phyloP scores from a whole-genome alignment of 1,140 invertebrate genomes.

The Anastrepha obliqua region DNA sequence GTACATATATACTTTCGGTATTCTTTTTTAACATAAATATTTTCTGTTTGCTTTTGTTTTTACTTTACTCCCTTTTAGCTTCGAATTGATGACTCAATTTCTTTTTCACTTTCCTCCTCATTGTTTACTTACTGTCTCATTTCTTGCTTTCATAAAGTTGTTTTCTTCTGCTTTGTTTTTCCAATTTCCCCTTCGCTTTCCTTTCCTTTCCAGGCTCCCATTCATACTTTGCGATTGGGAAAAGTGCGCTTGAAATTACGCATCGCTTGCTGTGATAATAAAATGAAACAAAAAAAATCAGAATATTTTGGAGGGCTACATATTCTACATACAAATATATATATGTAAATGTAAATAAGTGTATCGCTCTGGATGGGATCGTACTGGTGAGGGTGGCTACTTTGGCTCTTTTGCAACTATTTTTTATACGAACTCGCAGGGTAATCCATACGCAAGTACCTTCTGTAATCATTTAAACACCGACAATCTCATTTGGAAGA shows the following conservation, averaged over 20 bases:
- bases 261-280: conserved; percentile 29
- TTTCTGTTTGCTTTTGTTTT: not conserved
- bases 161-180: not conserved
- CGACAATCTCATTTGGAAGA: too few species aligned
- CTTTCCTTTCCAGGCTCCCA: not conserved
- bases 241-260: not conserved
- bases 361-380: not conserved
- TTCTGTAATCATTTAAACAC: too few species aligned
- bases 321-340: not conserved
- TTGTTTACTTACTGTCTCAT: conserved; percentile 18
- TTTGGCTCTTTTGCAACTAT: not conserved
- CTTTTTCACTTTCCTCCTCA: not conserved
- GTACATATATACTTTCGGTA: too few species aligned
- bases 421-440: not conserved
- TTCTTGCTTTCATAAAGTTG: not conserved
- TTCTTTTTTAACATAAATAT: too few species aligned
- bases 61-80: not conserved
- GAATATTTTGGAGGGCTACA: not conserved
- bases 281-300: conserved; percentile 20
- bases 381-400: not conserved
- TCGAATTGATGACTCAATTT: conserved; percentile 46
- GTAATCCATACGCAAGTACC: too few species aligned
- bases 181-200: not conserved
- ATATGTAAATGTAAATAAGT: not conserved
- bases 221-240: not conserved